Evolutionary conservation across 2,888 invertebrate species (phyloP), one percentile per base, ranked within the genome.

Genomic region (Aporophyla lueneburgensis): DNA sequence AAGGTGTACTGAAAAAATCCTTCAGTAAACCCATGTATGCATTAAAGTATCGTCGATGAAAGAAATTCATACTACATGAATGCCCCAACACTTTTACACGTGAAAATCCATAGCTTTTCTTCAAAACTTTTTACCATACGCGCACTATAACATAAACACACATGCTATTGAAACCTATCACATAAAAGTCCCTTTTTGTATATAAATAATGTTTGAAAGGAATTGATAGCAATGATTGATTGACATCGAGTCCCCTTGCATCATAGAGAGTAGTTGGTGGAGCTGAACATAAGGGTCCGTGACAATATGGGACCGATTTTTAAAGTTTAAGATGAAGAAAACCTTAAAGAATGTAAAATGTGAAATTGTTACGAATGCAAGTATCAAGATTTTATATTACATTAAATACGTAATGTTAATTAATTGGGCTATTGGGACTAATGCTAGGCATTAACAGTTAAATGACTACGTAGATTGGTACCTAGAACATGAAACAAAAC

Each of bases 191-290:
- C 90, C 90, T 91, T 89, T 91, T 88, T 87, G 88, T 91, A 92
- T 87, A 91, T 90, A 93, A 92, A 93, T 91, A 92, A 90, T 90
- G 88, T 90, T 92, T 92, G 91, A 94, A 92, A 92, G 92, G 88
- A 90, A 93, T 93, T 93, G 93, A 93, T 94, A 94, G 92, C 89
- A 89, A 92, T 94, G 94, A 94, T 94, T 92, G 94, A 94, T 94
- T 90, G 91, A 81, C 75, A 74, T 83, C 75, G 79, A 84, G 89
- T 84, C 87, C 88, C 87, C 87, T 87, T 86, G 88, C 86, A 89
- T 89, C 86, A 65, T 84, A 79, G 67, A 69, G 63, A 71, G 78
- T 78, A 81, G 78, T 83, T 74, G 75, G 80, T 80, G 81, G 83
- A 80, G 73, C 53, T 78, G 56, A 76, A 76, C 33, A 71, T 51